Conservation (phyloP, 2,888 invertebrate genomes). For the Lepas anatifera region DNA sequence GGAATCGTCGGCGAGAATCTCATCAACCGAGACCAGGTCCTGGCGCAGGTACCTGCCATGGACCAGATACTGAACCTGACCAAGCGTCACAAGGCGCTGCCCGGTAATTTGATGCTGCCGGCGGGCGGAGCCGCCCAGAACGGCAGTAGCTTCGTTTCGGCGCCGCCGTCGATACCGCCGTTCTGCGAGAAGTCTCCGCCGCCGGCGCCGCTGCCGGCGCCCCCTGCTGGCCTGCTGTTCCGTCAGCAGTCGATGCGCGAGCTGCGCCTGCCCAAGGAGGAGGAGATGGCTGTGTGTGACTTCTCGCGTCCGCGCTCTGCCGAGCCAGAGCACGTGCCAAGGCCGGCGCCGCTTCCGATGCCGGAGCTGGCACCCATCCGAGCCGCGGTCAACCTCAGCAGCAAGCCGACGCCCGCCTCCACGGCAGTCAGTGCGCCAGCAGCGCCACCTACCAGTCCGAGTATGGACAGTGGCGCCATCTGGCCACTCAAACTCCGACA, state of each 20-base stretch:
- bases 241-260: constrained; percentile 15
- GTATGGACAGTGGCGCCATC: no score
- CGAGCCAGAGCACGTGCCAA: neutral
- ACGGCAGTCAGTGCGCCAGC: constrained; percentile 43
- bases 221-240: constrained; percentile 36
- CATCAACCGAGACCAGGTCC: constrained; percentile 76
- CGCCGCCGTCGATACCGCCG: constrained; percentile 41
- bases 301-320: neutral
- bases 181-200: neutral
- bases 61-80: constrained; percentile 74
- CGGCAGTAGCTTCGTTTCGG: constrained; percentile 36
- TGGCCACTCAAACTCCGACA: constrained; percentile 82
- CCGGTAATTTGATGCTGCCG: constrained; percentile 1
- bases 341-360: neutral
- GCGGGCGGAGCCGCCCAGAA: constrained; percentile 4
- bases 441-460: no score
- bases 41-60: constrained; percentile 69
- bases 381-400: constrained; percentile 5
- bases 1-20: constrained; percentile 77
- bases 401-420: constrained; percentile 39
- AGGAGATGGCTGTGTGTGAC: neutral
- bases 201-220: constrained; percentile 37
- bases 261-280: neutral
- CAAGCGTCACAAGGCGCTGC: constrained; percentile 49
- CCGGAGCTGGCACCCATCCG: no score